A percentile compares a stretch with the other conserved stretches of the same genome.
These are phyloP conservation scores for Okamejei kenojei DNA, from an alignment of 2,797 vertebrate genomes.

Conservation along the genomic window DNA sequence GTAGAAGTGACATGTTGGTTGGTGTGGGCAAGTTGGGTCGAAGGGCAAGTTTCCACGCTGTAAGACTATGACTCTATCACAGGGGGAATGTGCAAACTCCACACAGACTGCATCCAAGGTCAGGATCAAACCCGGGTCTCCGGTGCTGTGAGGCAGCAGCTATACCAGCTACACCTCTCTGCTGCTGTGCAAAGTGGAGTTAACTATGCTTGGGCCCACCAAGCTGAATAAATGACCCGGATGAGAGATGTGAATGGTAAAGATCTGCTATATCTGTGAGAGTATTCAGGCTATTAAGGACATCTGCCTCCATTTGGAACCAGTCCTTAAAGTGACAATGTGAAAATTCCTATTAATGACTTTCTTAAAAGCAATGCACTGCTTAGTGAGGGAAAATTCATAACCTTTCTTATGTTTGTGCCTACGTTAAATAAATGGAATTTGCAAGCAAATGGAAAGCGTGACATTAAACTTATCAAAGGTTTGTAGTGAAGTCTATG, in stretches of 20 bases:
- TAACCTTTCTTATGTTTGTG: constrained; percentile 12
- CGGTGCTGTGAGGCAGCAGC: too few relatives aligned
- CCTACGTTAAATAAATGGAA: constrained; percentile 28
- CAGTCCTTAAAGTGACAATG: background rate
- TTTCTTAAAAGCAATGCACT: constrained; percentile 2
- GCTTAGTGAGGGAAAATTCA: constrained; percentile 4
- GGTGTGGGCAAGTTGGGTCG: too few relatives aligned
- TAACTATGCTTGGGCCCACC: background rate
- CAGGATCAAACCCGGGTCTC: too few relatives aligned
- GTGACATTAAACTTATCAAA: constrained; percentile 35
- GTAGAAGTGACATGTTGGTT: too few relatives aligned
- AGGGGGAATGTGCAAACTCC: too few relatives aligned
- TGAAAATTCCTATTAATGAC: background rate
- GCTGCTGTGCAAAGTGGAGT: background rate
- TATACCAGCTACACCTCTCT: too few relatives aligned
- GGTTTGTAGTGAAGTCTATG: constrained; percentile 26
- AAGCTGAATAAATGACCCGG: background rate
- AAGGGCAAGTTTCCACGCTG: too few relatives aligned
- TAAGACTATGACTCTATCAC: too few relatives aligned
- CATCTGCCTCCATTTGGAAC: constrained; percentile 1
- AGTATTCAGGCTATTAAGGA: background rate
- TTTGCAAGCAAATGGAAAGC: constrained; percentile 29
- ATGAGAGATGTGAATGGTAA: background rate
- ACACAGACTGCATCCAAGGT: too few relatives aligned
- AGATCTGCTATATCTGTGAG: background rate